Evolutionary conservation across 2,797 vertebrate species (phyloP).

Genomic region (Octomys mimax): DNA sequence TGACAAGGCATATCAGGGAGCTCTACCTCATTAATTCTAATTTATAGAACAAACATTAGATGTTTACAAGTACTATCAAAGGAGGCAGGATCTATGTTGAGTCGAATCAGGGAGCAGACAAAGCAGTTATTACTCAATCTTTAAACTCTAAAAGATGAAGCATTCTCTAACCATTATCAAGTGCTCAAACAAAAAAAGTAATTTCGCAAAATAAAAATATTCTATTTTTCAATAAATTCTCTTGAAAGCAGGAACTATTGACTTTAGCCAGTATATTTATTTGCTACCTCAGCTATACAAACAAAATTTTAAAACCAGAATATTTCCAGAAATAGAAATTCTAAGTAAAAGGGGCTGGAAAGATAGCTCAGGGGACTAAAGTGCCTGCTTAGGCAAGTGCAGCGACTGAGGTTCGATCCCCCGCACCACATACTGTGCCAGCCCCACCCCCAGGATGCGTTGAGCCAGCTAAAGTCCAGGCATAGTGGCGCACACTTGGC

Average conservation of each 20-base stretch:
- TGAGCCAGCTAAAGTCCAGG: too few relatives aligned
- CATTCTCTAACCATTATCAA: not conserved
- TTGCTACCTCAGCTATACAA: not conserved
- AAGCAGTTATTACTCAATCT: conserved; percentile 4
- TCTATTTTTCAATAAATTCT: conserved; percentile 27
- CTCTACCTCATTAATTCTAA: conserved; percentile 10
- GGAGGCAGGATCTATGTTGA: not conserved
- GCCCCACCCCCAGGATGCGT: too few relatives aligned
- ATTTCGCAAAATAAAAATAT: conserved; percentile 4
- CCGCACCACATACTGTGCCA: too few relatives aligned
- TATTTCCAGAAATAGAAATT: conserved; percentile 26
- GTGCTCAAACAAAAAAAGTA: conserved; percentile 37
- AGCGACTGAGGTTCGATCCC: too few relatives aligned
- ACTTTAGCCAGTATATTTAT: not conserved
- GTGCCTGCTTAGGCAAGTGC: too few relatives aligned
- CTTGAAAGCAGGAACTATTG: not conserved
- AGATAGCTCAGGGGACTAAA: too few relatives aligned
- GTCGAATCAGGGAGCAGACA: conserved; percentile 26
- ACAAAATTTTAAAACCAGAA: conserved; percentile 15
- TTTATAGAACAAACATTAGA: not conserved
- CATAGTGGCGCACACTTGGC: too few relatives aligned
- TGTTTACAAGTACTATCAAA: conserved; percentile 50
- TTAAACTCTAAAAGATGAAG: conserved; percentile 22
- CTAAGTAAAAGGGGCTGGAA: not conserved
- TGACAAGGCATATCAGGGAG: not conserved